phyloP scores from a whole-genome alignment of 2,113 vertebrate genomes.

The Numenius arquata region DNA sequence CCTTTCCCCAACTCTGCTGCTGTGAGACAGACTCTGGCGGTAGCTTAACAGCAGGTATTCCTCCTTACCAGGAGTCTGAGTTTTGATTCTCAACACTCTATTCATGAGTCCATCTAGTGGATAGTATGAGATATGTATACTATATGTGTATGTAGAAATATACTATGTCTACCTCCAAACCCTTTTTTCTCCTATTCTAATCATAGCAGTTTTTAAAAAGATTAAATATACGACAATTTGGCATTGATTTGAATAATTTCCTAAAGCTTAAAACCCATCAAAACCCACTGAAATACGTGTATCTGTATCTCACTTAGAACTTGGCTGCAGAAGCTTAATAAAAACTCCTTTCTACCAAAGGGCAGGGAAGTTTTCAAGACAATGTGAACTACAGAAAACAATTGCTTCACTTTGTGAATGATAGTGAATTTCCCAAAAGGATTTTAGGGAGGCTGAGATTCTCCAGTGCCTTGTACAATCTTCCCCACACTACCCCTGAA shows the following conservation, averaged over 20 bases:
- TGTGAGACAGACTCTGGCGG: neutral
- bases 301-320: neutral
- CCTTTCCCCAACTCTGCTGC: neutral
- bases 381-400: neutral
- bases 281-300: neutral
- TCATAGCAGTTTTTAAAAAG: neutral
- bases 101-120: conserved; percentile 55
- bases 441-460: neutral
- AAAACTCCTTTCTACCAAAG: neutral
- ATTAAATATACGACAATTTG: neutral
- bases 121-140: neutral
- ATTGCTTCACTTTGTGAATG: neutral
- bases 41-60: neutral
- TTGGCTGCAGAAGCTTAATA: neutral
- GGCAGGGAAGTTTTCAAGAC: neutral
- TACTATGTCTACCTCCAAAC: neutral
- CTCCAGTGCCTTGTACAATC: neutral
- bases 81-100: neutral
- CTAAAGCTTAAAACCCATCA: neutral
- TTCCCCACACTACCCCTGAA: neutral
- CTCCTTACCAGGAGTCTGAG: neutral
- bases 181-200: neutral
- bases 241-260: neutral
- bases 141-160: no score
- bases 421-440: neutral